A percentile compares a stretch with the other conserved stretches of the same genome.
Evolutionary conservation across 1,140 invertebrate genomes (phyloP).

Genomic region (Lanistes nyassanus): DNA sequence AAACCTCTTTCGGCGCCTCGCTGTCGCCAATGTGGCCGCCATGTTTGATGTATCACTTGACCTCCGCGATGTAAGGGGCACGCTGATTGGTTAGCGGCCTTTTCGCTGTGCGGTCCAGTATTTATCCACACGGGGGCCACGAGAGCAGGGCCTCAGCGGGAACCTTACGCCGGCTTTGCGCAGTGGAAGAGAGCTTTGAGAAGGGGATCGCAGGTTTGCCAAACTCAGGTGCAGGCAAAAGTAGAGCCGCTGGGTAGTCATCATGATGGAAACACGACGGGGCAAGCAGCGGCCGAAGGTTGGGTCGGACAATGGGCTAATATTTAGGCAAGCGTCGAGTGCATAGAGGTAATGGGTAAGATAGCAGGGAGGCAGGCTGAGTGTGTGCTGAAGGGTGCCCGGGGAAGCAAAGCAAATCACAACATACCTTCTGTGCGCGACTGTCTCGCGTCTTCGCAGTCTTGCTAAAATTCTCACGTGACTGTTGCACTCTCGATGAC

Average conservation of each 20-base stretch:
- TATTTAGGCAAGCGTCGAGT: constrained; percentile 17
- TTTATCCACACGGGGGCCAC: neutral
- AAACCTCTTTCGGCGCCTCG: neutral
- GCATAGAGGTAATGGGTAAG: neutral
- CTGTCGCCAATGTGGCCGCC: constrained; percentile 2
- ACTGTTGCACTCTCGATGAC: too few relatives aligned
- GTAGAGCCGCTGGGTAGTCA: too few relatives aligned
- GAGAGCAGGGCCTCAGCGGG: too few relatives aligned
- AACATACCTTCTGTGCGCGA: too few relatives aligned
- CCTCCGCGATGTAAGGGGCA: neutral
- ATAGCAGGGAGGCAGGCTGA: neutral
- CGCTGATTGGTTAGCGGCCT: constrained; percentile 12
- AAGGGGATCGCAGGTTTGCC: too few relatives aligned
- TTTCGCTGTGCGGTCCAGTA: neutral
- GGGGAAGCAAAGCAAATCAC: too few relatives aligned
- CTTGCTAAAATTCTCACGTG: too few relatives aligned
- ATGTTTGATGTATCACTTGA: constrained; percentile 18
- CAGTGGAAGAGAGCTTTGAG: too few relatives aligned
- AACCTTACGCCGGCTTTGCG: too few relatives aligned
- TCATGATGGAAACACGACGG: too few relatives aligned
- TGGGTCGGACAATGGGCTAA: constrained; percentile 20
- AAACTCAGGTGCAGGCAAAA: too few relatives aligned
- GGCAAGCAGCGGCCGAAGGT: neutral
- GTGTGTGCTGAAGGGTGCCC: neutral
- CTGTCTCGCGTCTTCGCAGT: too few relatives aligned